A percentile compares a stretch with the other conserved stretches of the same genome.
phyloP scores from a whole-genome alignment of 2,888 invertebrate species.

The Geophilus truncorum region DNA sequence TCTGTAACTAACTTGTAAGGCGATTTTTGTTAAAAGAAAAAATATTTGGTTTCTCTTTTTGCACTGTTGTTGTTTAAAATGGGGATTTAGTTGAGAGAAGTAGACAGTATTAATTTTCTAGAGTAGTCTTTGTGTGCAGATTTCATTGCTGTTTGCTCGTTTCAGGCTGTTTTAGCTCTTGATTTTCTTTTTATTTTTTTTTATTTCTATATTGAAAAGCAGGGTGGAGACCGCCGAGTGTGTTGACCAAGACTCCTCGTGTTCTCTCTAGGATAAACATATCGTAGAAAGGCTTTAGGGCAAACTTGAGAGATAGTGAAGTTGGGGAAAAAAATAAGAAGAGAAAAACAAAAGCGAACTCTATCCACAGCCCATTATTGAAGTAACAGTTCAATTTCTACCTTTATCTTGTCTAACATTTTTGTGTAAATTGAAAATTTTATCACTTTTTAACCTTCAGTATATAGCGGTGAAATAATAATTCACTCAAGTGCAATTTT shows the following conservation, averaged over 20 bases:
- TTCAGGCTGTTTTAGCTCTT: background rate
- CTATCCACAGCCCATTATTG: background rate
- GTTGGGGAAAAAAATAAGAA: background rate
- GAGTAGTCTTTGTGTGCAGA: background rate
- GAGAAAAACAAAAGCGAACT: slow-evolving; percentile 10
- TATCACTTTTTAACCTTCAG: too few species aligned
- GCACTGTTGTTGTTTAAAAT: background rate
- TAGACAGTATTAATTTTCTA: background rate
- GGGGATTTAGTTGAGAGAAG: background rate
- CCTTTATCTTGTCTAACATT: too few species aligned
- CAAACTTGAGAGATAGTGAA: background rate
- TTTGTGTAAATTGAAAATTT: too few species aligned
- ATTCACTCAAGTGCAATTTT: too few species aligned
- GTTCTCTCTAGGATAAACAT: slow-evolving; percentile 6
- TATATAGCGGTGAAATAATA: too few species aligned
- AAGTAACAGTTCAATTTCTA: background rate
- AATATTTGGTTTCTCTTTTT: background rate
- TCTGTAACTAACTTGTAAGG: background rate
- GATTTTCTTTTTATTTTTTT: background rate
- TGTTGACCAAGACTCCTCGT: background rate
- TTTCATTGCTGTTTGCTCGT: background rate
- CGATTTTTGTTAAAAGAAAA: background rate
- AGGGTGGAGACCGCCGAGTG: background rate
- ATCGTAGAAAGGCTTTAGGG: background rate
- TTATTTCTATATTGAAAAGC: background rate